phyloP scores from a whole-genome alignment of 2,888 invertebrate species.

The Boloria selene region DNA sequence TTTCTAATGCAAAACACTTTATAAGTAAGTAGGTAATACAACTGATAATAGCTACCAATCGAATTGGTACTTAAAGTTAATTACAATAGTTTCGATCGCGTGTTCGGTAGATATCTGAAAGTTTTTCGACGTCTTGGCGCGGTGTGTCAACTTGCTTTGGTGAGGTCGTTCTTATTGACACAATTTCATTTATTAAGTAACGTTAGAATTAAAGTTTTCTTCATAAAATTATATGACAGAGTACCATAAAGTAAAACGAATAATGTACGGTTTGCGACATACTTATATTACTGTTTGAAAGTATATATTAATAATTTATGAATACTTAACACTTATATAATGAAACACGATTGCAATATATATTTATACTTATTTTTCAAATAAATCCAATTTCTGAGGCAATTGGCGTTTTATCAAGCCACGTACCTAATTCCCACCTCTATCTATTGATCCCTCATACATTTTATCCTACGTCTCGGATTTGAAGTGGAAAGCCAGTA shows the following conservation, averaged over 20 bases:
- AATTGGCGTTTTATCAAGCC: constrained; percentile 19
- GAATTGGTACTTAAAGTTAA: constrained; percentile 20
- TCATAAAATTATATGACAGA: not conserved
- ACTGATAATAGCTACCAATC: constrained; percentile 11
- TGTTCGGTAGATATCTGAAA: constrained; percentile 21
- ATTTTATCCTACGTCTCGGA: constrained; percentile 69
- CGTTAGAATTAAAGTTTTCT: not conserved
- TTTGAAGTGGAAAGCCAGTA: constrained; percentile 66
- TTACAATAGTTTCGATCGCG: constrained; percentile 20
- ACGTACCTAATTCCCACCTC: constrained; percentile 39
- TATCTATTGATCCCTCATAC: constrained; percentile 63
- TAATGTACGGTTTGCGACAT: not conserved
- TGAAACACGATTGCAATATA: no score
- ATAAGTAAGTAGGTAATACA: constrained; percentile 1
- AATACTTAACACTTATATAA: no score
- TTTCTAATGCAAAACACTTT: constrained; percentile 1
- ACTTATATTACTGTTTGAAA: no score
- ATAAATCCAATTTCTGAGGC: constrained; percentile 1
- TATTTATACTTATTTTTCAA: not conserved
- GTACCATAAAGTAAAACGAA: not conserved
- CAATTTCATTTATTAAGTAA: not conserved
- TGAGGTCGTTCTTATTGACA: constrained; percentile 1
- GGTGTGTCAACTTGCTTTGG: constrained; percentile 19
- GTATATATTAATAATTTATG: no score
- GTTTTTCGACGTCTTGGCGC: constrained; percentile 5